Evolutionary conservation across 64 coral and sea anemone species (phyloP).

Genomic region (Catalaphyllia jardinei): DNA sequence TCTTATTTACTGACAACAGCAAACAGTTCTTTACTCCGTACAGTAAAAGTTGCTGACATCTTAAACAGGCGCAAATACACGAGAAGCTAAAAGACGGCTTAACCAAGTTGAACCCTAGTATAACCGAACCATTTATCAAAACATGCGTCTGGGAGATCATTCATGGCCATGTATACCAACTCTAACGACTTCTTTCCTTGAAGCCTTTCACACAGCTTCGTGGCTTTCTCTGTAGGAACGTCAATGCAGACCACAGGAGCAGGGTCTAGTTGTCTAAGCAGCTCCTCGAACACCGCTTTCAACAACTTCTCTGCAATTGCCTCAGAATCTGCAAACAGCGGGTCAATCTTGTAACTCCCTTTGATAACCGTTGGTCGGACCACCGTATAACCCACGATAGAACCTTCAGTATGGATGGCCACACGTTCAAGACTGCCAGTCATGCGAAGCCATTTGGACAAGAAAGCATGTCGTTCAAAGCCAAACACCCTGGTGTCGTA

Average conservation of each 20-base stretch:
- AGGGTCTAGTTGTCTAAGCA: neutral
- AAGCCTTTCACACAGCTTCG: neutral
- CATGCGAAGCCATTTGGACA: slow-evolving; percentile 15
- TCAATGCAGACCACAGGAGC: neutral
- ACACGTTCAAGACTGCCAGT: slow-evolving; percentile 23
- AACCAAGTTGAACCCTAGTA: neutral
- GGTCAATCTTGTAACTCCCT: slow-evolving; percentile 35
- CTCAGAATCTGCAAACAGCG: slow-evolving; percentile 25
- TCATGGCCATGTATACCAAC: no score
- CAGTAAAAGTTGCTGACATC: no score
- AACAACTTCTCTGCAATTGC: slow-evolving; percentile 32
- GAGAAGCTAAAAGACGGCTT: no score
- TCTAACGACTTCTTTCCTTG: no score
- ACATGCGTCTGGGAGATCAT: neutral
- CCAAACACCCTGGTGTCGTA: slow-evolving; percentile 51
- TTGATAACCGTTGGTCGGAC: slow-evolving; percentile 4
- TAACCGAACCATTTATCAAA: slow-evolving; percentile 5
- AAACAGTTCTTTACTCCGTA: no score
- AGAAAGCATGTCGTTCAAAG: slow-evolving; percentile 26
- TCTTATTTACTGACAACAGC: no score
- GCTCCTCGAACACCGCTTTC: slow-evolving; percentile 27
- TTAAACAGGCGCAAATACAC: no score
- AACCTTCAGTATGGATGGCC: neutral
- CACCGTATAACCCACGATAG: slow-evolving; percentile 29
- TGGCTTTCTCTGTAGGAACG: neutral